These are phyloP conservation scores for Natrix natrix DNA, from an alignment of 2,797 vertebrate species.

Conservation along the genomic window DNA sequence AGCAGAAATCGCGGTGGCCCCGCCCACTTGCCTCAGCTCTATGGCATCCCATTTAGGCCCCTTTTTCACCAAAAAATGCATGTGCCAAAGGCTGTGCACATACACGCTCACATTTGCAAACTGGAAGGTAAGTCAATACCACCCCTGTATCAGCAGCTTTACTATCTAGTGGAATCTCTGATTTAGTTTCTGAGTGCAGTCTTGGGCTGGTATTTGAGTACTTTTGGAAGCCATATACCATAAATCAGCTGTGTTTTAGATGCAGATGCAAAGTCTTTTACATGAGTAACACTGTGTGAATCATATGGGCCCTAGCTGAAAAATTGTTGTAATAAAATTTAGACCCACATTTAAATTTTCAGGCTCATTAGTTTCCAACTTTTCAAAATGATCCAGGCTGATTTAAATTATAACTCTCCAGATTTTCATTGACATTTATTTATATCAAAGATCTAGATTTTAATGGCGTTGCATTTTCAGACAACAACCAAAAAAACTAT, in stretches of 20 bases:
- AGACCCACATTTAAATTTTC: not conserved
- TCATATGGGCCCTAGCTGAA: not conserved
- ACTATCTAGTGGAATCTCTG: not conserved
- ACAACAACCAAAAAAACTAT: not conserved
- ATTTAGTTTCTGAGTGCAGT: not conserved
- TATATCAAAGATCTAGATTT: conserved; percentile 1
- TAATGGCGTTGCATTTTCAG: not conserved
- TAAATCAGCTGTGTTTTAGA: not conserved
- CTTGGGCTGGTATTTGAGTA: not conserved
- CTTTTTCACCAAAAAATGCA: too few species aligned
- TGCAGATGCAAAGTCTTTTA: not conserved
- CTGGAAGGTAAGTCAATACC: too few species aligned
- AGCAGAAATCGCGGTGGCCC: too few species aligned
- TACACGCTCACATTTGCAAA: too few species aligned
- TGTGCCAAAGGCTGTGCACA: too few species aligned
- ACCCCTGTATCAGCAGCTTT: not conserved
- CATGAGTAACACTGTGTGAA: not conserved
- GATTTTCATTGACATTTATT: not conserved
- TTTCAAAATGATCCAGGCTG: not conserved
- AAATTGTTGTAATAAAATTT: not conserved
- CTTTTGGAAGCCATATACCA: not conserved
- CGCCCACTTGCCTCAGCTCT: too few species aligned
- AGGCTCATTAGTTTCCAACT: not conserved
- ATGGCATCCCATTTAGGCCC: too few species aligned
- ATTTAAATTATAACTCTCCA: not conserved